Base-by-base conservation (phyloP, 2,797 vertebrate genomes). In the Leptatherina wallacei region DNA sequence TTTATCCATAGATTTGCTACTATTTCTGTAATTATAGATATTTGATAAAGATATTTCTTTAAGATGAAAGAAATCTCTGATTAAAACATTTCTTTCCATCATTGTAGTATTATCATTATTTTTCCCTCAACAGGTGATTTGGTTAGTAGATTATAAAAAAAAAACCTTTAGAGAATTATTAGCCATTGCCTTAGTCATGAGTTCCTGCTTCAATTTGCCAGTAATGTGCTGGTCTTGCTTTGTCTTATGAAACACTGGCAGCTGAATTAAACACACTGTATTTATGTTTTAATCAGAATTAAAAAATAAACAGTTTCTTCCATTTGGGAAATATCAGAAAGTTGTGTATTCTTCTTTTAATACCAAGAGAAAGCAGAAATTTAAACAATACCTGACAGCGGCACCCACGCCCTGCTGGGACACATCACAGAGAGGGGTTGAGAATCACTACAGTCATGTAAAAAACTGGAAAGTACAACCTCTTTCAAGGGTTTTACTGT, bases 201-300 rank as follows among this genome's bases (percentile, higher is more conserved):
- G 42, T 8, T 47, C 20, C 42, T 20, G 9, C 42, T 20, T 47
- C 18, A 47, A 6, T 47, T 18, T 47, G 16, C 18, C 42, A n/a
- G 16, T 2, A 47, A 8, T 6, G 20, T n/a, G 57, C 64, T 73
- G 49, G 24, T 51, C 24, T 42, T 6, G 33, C 40, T 30, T 66
- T n/a, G 61, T 32, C 18, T 24, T 55, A 22, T 52, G 44, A 69
- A 75, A 78, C 65, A 84, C 54, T 74, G 56, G 59, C 32, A 16
- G 57, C 59, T 61, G 30, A 51, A 40, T 3, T 3, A 13, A n/a
- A 24, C 20, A 35, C 30, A 24, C 3, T 16, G 6, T 7, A 47
- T 47, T 47, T 20, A 47, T 20, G 20, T 18, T 47, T 47, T 18
- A 47, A 47, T 47, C 5, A 47, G 6, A 20, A 47, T 47, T 47